phyloP scores from a whole-genome alignment of 2,888 invertebrate genomes.

The Tipula confusa region DNA sequence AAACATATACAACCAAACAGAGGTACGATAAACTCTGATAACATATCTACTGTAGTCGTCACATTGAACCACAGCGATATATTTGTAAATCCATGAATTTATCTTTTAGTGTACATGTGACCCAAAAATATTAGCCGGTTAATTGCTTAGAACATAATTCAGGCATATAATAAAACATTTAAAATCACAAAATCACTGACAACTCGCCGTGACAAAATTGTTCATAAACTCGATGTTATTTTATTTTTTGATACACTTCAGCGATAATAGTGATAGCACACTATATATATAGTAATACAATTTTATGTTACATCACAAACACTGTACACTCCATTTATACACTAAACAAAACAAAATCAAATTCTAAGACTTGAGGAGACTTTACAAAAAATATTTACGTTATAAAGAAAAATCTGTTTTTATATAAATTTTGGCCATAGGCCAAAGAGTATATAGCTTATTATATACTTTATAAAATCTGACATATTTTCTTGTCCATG shows the following conservation, averaged over 20 bases:
- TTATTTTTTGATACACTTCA: background rate
- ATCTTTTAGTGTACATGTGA: background rate
- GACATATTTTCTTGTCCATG: constrained; percentile 3
- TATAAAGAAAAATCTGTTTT: background rate
- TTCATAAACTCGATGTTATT: background rate
- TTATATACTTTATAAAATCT: background rate
- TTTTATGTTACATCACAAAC: background rate
- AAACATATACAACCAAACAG: background rate
- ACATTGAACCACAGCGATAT: background rate
- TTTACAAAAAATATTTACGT: no score
- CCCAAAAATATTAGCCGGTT: no score
- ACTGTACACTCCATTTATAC: background rate
- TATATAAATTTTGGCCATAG: background rate
- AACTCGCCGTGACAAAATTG: background rate
- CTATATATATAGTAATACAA: background rate
- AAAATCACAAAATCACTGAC: background rate
- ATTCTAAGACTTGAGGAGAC: background rate
- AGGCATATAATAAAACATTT: background rate
- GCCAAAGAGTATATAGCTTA: no score
- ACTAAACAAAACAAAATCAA: background rate
- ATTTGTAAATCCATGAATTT: background rate
- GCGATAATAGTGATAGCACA: background rate
- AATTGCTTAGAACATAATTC: background rate
- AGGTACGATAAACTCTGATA: background rate
- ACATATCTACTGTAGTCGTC: background rate